Evolutionary conservation across 2,797 vertebrate species (phyloP).

Genomic region (Labeo calbasu): DNA sequence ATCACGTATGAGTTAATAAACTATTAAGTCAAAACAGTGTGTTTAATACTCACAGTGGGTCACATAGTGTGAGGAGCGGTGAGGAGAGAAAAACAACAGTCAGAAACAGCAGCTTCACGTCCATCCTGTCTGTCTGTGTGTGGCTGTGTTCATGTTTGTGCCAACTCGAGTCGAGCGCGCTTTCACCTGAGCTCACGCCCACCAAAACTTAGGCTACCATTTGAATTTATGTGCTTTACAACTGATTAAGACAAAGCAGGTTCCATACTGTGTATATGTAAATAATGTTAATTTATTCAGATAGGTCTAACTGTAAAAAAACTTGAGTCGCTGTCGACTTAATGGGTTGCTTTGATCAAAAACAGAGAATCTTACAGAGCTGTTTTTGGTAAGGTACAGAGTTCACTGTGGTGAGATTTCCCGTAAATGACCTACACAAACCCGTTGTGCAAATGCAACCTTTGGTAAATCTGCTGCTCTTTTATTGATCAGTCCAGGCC

Average conservation of each 20-base stretch:
- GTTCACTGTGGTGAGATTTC: slow-evolving; percentile 27
- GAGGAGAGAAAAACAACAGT: slow-evolving; percentile 14
- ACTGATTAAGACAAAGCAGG: neutral
- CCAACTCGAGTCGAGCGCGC: neutral
- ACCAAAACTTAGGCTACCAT: neutral
- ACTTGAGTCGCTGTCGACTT: neutral
- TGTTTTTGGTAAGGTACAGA: neutral
- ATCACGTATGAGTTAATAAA: neutral
- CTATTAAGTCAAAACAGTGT: neutral
- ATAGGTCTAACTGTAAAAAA: neutral
- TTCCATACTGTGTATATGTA: neutral
- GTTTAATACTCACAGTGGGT: slow-evolving; percentile 22
- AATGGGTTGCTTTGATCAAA: neutral
- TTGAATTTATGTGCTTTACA: neutral
- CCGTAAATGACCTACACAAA: slow-evolving; percentile 36
- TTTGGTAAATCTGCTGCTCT: slow-evolving; percentile 36
- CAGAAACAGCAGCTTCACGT: slow-evolving; percentile 15
- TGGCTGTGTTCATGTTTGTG: neutral
- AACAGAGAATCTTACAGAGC: neutral
- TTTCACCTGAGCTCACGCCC: neutral
- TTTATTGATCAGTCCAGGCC: slow-evolving; percentile 3
- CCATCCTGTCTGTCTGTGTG: neutral
- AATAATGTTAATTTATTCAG: neutral
- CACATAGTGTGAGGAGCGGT: neutral
- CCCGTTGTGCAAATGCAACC: slow-evolving; percentile 49